These are phyloP conservation scores for Synergus laeviventris DNA, from an alignment of 2,888 invertebrate genomes.

Conservation along the genomic window DNA sequence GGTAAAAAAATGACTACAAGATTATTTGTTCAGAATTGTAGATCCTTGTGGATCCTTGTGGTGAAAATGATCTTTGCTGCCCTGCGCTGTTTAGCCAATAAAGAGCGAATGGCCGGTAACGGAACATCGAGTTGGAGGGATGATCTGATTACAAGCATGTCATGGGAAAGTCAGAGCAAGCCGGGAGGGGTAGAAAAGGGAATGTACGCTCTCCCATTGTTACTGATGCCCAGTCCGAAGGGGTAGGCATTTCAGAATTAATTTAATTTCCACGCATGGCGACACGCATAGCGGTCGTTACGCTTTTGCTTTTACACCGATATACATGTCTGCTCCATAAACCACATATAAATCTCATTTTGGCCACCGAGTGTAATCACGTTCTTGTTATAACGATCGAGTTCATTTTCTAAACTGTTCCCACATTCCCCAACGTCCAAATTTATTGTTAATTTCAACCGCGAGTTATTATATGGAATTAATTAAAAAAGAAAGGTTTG, in stretches of 20 bases:
- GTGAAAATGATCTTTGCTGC: conserved; percentile 1
- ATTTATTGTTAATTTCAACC: conserved; percentile 5
- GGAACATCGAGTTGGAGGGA: conserved; percentile 57
- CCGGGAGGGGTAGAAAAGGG: conserved; percentile 54
- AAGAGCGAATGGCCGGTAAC: conserved; percentile 52
- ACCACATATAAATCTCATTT: conserved; percentile 38
- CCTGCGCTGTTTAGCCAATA: conserved; percentile 49
- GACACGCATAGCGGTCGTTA: conserved; percentile 53
- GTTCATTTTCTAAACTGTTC: conserved; percentile 32
- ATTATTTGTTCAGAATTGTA: too few species aligned
- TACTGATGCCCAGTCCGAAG: conserved; percentile 55
- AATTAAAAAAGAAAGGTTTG: neutral
- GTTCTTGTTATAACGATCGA: conserved; percentile 27
- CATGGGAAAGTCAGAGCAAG: conserved; percentile 73
- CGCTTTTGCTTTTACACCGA: conserved; percentile 41
- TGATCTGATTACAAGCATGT: conserved; percentile 73
- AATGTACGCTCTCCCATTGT: conserved; percentile 64
- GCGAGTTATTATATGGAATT: neutral
- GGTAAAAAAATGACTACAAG: too few species aligned
- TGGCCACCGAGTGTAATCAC: conserved; percentile 27
- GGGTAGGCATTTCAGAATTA: conserved; percentile 62
- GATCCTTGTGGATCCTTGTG: neutral
- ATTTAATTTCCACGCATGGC: conserved; percentile 66
- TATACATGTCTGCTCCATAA: conserved; percentile 38
- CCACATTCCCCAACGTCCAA: neutral